These are phyloP conservation scores for Scomber colias DNA, from an alignment of 2,113 vertebrate genomes.

Conservation along the genomic window DNA sequence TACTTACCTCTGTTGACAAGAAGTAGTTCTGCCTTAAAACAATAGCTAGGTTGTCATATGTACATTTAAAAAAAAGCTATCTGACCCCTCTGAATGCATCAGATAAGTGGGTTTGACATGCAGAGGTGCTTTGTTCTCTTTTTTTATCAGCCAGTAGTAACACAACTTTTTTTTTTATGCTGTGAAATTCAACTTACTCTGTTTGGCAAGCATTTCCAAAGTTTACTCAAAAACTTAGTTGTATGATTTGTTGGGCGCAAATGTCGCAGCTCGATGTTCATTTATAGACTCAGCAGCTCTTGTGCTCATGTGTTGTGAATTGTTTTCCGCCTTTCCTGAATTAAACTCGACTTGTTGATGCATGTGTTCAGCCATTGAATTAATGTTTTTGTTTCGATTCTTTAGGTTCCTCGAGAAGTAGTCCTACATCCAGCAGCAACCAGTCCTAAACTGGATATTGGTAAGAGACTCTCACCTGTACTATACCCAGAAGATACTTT, in stretches of 20 bases:
- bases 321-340: neutral
- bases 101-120: neutral
- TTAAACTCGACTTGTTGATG: neutral
- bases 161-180: too few species aligned
- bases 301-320: too few species aligned
- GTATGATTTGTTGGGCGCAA: too few species aligned
- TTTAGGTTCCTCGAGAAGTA: constrained; percentile 44
- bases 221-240: too few species aligned
- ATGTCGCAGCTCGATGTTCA: too few species aligned
- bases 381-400: neutral
- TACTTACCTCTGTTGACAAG: neutral
- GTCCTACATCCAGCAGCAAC: neutral
- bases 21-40: neutral
- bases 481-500: neutral
- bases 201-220: too few species aligned
- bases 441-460: constrained; percentile 7
- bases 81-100: too few species aligned
- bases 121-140: neutral
- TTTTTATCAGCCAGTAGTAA: neutral
- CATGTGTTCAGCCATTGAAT: neutral
- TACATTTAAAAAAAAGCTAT: too few species aligned
- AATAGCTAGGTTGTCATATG: too few species aligned
- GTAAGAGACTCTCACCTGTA: constrained; percentile 43
- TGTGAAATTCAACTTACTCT: too few species aligned
- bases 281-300: neutral